Base-by-base conservation (phyloP, 2,797 vertebrate species). In the Graptemys geographica region DNA sequence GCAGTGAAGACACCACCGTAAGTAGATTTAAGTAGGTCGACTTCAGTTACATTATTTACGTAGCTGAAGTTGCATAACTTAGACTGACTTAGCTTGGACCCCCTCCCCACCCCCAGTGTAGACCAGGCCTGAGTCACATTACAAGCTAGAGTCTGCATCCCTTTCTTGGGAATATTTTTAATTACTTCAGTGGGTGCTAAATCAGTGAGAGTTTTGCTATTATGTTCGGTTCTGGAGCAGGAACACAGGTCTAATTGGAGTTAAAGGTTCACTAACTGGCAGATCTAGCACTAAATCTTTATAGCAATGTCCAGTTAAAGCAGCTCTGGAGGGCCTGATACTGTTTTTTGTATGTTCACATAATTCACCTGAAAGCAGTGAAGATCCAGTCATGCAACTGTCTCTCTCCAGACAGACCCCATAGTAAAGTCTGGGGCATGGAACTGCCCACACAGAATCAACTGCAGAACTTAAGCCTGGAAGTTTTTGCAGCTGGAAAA, bases 111-210 rank as follows among this genome's bases (percentile, higher is more conserved):
- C 51, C 51, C 51, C 51, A 51, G 15, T 51, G 51, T 51, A 51
- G 13, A 51, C 51, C 51, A 51, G 51, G 15, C 51, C 51, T 51
- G 51, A 18, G 69, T 44, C 18, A 1, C 41, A 5, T 0, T 25
- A 7, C 19, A 23, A 51, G 5, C 74, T 80, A 31, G 15, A n/a
- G 31, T 33, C 33, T 65, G 33, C 16, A 9, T 62, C 8, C 33
- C 87, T 59, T 33, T 1, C 4, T 53, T 1, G 0, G 3, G 0
- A 8, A 0, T 31, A 74, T 62, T 0, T 65, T 27, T 3, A 4
- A 69, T n/a, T 16, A 6, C 2, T 51, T 72, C 6, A 6, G 51
- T 81, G 52, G 2, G 31, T 57, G 0, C 62, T 28, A 80, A 84
- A 31, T 37, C 57, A 1, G 6, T 0, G 0, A 56, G 65, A 72